phyloP scores from a whole-genome alignment of 2,888 invertebrate genomes.

The Eurytoma adleriae region DNA sequence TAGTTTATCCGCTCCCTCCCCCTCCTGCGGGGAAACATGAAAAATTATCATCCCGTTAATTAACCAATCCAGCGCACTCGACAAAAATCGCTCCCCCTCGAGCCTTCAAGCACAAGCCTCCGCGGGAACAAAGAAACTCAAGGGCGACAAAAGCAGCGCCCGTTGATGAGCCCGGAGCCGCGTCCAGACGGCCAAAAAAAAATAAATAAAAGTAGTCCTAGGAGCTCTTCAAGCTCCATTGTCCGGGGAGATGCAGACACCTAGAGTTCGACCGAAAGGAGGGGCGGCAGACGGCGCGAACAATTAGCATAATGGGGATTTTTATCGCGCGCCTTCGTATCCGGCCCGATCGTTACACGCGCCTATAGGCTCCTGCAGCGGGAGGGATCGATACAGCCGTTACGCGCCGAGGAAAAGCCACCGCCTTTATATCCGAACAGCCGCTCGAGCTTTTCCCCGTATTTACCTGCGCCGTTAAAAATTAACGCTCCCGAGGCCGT shows the following conservation, averaged over 20 bases:
- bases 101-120: not conserved
- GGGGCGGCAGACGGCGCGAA: not conserved
- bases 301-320: not conserved
- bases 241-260: not conserved
- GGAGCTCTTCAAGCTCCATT: no score
- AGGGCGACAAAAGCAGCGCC: not conserved
- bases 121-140: not conserved
- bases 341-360: no score
- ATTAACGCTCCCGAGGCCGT: conserved; percentile 10
- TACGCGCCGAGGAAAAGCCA: not conserved
- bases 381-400: conserved; percentile 33
- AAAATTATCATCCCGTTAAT: no score
- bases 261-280: not conserved
- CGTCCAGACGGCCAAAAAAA: not conserved
- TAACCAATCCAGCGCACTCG: no score
- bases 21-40: no score
- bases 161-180: conserved; percentile 5
- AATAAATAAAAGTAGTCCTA: no score
- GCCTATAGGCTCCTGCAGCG: no score
- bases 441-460: conserved; percentile 7
- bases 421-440: not conserved
- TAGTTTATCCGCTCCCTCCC: no score
- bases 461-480: conserved; percentile 18
- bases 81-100: not conserved
- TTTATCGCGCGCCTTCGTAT: not conserved